These are phyloP conservation scores for Glaucopsyche alexis DNA, from an alignment of 2,888 invertebrate genomes.

Conservation along the genomic window DNA sequence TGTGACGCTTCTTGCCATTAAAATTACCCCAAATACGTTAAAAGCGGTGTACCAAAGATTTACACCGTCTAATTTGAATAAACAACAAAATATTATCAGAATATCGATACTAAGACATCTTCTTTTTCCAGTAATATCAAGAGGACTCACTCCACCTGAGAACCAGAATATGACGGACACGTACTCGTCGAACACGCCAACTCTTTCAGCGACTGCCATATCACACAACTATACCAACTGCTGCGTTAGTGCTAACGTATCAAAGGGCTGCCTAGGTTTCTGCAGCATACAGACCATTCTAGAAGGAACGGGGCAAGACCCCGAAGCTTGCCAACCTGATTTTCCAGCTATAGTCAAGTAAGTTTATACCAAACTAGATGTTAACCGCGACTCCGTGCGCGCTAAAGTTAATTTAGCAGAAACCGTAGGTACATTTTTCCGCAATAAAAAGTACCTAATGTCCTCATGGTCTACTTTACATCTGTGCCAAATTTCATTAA, in stretches of 20 bases:
- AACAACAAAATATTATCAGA: too few species aligned
- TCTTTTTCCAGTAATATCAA: slow-evolving; percentile 81
- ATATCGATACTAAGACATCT: too few species aligned
- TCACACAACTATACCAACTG: slow-evolving; percentile 91
- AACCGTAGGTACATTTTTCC: too few species aligned
- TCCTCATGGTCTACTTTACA: too few species aligned
- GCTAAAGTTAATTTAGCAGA: too few species aligned
- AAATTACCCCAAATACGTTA: too few species aligned
- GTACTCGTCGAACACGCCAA: slow-evolving; percentile 66
- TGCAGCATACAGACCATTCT: slow-evolving; percentile 89
- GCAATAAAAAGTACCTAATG: too few species aligned
- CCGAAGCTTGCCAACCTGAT: slow-evolving; percentile 89
- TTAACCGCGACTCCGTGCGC: too few species aligned
- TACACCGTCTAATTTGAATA: too few species aligned
- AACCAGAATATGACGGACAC: slow-evolving; percentile 71
- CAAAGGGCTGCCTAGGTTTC: slow-evolving; percentile 87
- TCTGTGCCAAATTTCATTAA: too few species aligned
- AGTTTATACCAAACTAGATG: slow-evolving; percentile 43
- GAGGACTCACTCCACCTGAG: slow-evolving; percentile 81
- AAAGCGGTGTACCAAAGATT: background rate
- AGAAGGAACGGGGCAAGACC: slow-evolving; percentile 89
- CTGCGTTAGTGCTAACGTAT: slow-evolving; percentile 85
- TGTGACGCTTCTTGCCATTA: too few species aligned
- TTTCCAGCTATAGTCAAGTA: slow-evolving; percentile 87
- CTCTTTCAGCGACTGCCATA: slow-evolving; percentile 61